Evolutionary conservation across 2,797 vertebrate genomes (phyloP).

Genomic region (Lepilemur ruficaudatus): DNA sequence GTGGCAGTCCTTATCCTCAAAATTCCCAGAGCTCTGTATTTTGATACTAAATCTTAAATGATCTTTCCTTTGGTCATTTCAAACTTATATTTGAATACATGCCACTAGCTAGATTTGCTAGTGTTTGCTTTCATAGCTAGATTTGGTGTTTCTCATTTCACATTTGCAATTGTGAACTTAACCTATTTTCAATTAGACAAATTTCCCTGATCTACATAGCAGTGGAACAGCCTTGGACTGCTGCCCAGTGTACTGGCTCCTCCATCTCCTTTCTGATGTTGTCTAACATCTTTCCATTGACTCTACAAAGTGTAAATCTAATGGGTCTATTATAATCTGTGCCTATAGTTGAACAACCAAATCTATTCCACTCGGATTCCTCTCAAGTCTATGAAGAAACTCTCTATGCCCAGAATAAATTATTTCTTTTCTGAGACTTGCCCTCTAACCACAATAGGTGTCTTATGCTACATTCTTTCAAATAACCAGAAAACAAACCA

Average conservation of each 20-base stretch:
- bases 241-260: background rate
- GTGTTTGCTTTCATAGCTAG: background rate
- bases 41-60: background rate
- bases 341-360: background rate
- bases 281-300: background rate
- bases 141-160: background rate
- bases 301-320: background rate
- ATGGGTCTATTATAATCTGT: conserved; percentile 4
- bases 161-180: background rate
- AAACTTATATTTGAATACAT: background rate
- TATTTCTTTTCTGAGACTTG: background rate
- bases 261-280: background rate
- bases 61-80: background rate
- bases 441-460: background rate
- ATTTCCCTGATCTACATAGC: background rate
- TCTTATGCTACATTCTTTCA: background rate
- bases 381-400: background rate
- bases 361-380: background rate
- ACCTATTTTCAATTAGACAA: background rate
- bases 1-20: background rate
- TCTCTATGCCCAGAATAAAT: background rate
- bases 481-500: background rate
- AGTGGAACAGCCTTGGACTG: background rate
- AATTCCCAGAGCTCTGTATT: background rate
- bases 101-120: background rate